Percentiles rank a stretch among this genome's conserved stretches.
phyloP scores from a whole-genome alignment of 2,113 vertebrate species.

The Australoheros scitulus region DNA sequence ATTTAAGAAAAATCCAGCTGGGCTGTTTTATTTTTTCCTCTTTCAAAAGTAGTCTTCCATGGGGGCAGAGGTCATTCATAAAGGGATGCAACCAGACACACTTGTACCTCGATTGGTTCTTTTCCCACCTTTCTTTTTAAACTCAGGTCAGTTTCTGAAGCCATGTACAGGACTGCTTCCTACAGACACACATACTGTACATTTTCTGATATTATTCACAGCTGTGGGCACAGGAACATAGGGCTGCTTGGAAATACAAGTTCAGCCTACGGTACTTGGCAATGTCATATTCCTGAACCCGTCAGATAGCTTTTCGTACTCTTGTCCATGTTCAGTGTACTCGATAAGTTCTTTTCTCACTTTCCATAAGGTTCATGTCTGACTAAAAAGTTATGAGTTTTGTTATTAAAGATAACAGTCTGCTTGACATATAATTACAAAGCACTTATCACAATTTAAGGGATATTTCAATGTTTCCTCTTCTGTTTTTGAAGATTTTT shows the following conservation, averaged over 20 bases:
- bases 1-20: background rate
- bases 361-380: fast-evolving
- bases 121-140: background rate
- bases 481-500: no score
- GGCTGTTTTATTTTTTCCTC: background rate
- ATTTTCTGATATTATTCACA: background rate
- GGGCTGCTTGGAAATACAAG: background rate
- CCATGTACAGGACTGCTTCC: background rate
- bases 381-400: background rate
- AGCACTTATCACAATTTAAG: background rate
- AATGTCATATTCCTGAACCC: background rate
- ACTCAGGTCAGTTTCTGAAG: background rate
- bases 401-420: background rate
- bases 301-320: background rate
- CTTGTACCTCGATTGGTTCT: background rate
- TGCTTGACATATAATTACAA: background rate
- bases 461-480: background rate
- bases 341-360: background rate
- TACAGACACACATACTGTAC: background rate
- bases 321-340: background rate
- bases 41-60: background rate
- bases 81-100: background rate
- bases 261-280: background rate
- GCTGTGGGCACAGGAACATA: background rate
- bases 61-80: background rate